A percentile compares a stretch with the other conserved stretches of the same genome.
phyloP scores from a whole-genome alignment of 2,888 invertebrate genomes.

The Tipula vernalis region DNA sequence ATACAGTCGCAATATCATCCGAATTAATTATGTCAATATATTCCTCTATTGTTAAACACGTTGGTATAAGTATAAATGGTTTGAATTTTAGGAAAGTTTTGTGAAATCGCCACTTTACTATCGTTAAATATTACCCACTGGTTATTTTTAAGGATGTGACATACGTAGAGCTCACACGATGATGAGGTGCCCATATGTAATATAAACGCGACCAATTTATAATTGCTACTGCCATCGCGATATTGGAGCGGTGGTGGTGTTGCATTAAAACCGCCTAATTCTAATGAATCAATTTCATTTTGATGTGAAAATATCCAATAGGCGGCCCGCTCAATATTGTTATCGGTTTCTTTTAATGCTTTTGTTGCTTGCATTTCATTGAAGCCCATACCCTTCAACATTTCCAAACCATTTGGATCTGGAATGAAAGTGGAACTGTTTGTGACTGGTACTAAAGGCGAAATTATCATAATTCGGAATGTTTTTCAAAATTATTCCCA shows the following conservation, averaged over 20 bases:
- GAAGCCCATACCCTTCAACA: constrained; percentile 87
- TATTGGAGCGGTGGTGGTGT: constrained; percentile 28
- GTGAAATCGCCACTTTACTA: constrained; percentile 93
- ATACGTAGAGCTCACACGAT: constrained; percentile 96
- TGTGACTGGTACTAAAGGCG: too few relatives aligned
- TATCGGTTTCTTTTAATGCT: constrained; percentile 75
- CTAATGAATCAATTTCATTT: constrained; percentile 48
- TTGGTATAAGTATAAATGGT: constrained; percentile 90
- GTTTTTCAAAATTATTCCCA: too few relatives aligned
- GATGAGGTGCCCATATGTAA: constrained; percentile 98
- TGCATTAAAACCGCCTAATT: constrained; percentile 22
- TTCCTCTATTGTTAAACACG: too few relatives aligned
- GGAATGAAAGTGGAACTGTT: constrained; percentile 32
- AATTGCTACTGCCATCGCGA: constrained; percentile 67
- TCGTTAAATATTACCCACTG: constrained; percentile 98
- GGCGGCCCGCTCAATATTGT: constrained; percentile 80
- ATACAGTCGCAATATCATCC: too few relatives aligned
- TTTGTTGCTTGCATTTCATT: constrained; percentile 62
- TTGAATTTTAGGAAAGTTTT: constrained; percentile 92
- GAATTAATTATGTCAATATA: too few relatives aligned
- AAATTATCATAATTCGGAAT: too few relatives aligned
- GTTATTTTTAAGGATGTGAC: constrained; percentile 80
- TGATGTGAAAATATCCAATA: constrained; percentile 96
- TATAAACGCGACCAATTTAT: constrained; percentile 85
- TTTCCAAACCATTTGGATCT: constrained; percentile 47